Base-by-base conservation (phyloP, 2,113 vertebrate genomes). In the Oncorhynchus clarkii region DNA sequence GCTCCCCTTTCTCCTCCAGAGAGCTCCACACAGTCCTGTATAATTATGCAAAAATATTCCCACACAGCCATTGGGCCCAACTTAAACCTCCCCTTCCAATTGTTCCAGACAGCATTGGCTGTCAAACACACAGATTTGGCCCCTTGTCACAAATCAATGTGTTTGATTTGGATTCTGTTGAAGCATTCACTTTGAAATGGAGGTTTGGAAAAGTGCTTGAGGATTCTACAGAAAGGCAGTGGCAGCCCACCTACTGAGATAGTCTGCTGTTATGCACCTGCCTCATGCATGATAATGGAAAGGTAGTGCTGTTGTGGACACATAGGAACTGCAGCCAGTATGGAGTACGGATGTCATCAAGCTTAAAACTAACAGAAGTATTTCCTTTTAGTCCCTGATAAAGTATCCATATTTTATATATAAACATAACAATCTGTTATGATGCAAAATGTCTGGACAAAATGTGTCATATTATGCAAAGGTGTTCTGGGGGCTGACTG, bases 161-260 rank as follows among this genome's bases (percentile, higher is more conserved):
- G 11, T 67, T 67, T 26, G 26, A 31, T 27, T 67, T 14, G 11
- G 65, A 11, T 67, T 27, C 65, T 67, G 65, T 67, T 67, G 26
- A 12, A 67, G 65, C 26, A 16, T 67, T 29, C 14, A 3, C 24
- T 67, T 67, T 67, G 65, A 67, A 67, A 29, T 27, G 1, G 65
- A 67, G 65, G 65, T 18, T 67, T 67, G 22, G 65, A 16, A 45
- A 13, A 67, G 65, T 67, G 65, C 26, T 67, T 67, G 65, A 27
- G 24, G 22, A 29, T 27, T 14, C 9, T 8, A 26, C 11, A 4
- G 65, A 16, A 67, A 22, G 14, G 26, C 65, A 67, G 65, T 27
- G 65, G 26, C 9, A 45, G 39, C 9, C 26, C 65, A 27, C 26
- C 65, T 67, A 13, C 22, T 27, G 64, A 13, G 22, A 13, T 20